These are phyloP conservation scores for Molossus alvarezi DNA, from an alignment of 2,797 vertebrate species.

Conservation along the genomic window DNA sequence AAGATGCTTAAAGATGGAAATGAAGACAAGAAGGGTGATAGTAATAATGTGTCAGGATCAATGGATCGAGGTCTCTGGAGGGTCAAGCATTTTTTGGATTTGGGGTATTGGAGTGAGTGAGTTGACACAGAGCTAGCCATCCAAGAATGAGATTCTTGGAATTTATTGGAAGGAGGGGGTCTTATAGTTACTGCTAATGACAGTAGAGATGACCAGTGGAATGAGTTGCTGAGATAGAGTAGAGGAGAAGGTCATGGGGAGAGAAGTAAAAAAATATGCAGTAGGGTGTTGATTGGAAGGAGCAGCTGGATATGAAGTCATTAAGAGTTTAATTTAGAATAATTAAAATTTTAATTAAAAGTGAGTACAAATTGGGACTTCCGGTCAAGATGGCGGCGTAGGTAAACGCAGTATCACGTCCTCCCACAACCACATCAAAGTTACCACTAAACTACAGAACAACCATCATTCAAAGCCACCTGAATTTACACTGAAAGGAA, in stretches of 20 bases:
- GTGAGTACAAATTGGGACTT: too few relatives aligned
- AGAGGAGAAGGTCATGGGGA: constrained; percentile 13
- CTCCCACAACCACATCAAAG: too few relatives aligned
- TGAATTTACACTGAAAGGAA: too few relatives aligned
- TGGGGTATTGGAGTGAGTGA: not conserved
- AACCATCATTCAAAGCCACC: too few relatives aligned
- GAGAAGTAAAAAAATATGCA: not conserved
- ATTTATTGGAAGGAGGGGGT: not conserved
- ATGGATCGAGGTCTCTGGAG: not conserved
- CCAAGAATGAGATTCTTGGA: constrained; percentile 44
- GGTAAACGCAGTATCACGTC: too few relatives aligned
- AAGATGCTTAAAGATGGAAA: constrained; percentile 33
- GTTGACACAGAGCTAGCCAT: not conserved
- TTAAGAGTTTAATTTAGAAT: constrained; percentile 50
- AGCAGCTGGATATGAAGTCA: constrained; percentile 56
- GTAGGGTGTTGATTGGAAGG: constrained; percentile 5
- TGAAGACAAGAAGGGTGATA: not conserved
- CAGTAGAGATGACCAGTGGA: not conserved
- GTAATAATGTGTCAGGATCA: not conserved
- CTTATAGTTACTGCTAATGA: constrained; percentile 15
- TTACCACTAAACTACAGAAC: too few relatives aligned
- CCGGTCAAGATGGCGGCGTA: too few relatives aligned
- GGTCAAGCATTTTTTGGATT: not conserved
- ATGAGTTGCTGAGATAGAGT: not conserved
- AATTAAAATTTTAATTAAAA: constrained; percentile 3